Evolutionary conservation across 2,113 vertebrate genomes (phyloP).

Genomic region (Riparia riparia): DNA sequence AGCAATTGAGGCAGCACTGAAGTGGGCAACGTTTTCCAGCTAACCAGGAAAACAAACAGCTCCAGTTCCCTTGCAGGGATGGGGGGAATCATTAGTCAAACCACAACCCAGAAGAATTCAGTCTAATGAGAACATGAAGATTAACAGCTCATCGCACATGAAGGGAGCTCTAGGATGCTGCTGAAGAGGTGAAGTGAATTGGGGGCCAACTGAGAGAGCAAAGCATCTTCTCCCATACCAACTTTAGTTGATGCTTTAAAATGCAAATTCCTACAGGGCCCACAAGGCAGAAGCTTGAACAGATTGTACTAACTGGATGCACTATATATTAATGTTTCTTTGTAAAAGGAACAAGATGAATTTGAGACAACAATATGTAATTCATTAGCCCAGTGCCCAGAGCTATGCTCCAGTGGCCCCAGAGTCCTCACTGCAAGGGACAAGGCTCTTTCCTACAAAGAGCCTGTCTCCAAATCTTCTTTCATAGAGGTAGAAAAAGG

Average conservation of each 20-base stretch:
- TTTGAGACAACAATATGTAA: not conserved
- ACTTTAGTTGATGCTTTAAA: not conserved
- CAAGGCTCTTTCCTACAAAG: not conserved
- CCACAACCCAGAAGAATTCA: conserved; percentile 39
- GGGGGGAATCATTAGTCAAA: not conserved
- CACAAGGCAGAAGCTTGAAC: conserved; percentile 68
- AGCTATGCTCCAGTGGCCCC: not conserved
- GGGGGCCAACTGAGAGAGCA: not conserved
- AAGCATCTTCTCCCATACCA: conserved; percentile 12
- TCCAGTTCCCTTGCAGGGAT: not conserved
- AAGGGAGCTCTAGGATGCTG: conserved; percentile 49
- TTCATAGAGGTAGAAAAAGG: not conserved
- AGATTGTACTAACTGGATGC: conserved; percentile 49
- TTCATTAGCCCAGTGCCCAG: not conserved
- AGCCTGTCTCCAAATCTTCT: not conserved
- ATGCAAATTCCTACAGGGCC: conserved; percentile 41
- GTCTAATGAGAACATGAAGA: conserved; percentile 30
- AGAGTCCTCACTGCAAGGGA: not conserved
- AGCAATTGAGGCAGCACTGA: not conserved
- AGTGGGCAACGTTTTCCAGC: fast-evolving
- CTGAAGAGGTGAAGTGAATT: conserved; percentile 36
- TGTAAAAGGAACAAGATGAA: conserved; percentile 74
- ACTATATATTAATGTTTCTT: conserved; percentile 2
- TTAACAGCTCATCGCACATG: conserved; percentile 57
- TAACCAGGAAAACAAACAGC: not conserved